Evolutionary conservation across 2,888 invertebrate species (phyloP), one percentile per base, ranked within the genome.

Genomic region (Eudemis profundana): DNA sequence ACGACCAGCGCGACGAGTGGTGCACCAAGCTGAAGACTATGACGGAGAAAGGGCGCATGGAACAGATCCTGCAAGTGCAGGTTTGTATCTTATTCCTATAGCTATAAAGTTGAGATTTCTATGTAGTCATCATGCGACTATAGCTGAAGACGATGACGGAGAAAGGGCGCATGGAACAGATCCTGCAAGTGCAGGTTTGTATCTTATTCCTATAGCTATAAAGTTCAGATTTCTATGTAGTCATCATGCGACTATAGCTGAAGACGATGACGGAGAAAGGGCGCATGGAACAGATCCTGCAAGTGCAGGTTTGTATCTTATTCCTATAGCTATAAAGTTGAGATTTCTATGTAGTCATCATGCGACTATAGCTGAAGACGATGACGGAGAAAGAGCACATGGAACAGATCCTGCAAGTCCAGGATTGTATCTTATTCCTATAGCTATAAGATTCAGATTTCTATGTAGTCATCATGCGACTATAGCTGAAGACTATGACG

Each of bases 1-100:
- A 96, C 74, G 96, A 96, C 79, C 96, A 96, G 82, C 85, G 96
- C 65, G 96, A 95, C 76, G 94, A 95, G 74, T 95, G 94, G 91
- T 93, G 94, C 73, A 86, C 93, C 54, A 96, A 96, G 83, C 93
- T 97, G 69, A 89, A 93, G 49, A 94, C 95, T 0, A 85, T 96
- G 59, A 94, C 95, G 71, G 95, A 95, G 72, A 93, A 95, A 72
- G 94, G 95, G 0, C 94, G 94, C 70, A 93, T 94, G 71, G 95
- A 96, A 68, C 92, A 94, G 69, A 89, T 94, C 74, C 82, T 93
- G 7, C 95, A 96, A 81, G 93, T 95, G 4, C 94, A 95, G 81
- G 96, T 93, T 75, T 67, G 61, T 19, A 50, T 12, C 29, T 19
- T 51, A 8, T 36, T n/a, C n/a, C n/a, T n/a, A n/a, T n/a, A n/a